A percentile compares a stretch with the other conserved stretches of the same genome.
These are phyloP conservation scores for Nyctibius bracteatus DNA, from an alignment of 2,113 vertebrate genomes.

Conservation along the genomic window DNA sequence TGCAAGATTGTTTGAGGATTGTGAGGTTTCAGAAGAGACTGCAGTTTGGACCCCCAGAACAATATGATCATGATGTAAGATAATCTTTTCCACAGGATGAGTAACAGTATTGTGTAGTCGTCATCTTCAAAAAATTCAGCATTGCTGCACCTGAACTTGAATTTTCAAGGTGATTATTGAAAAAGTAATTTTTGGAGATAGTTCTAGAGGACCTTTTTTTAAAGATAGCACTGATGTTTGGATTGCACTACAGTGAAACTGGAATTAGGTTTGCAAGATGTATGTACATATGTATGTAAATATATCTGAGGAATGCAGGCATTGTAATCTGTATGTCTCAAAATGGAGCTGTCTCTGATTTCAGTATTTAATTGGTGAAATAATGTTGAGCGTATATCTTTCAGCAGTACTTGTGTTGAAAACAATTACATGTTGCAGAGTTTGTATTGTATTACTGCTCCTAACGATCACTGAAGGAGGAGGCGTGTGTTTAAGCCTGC, in stretches of 20 bases:
- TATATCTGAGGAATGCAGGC: neutral
- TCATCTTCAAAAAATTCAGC: neutral
- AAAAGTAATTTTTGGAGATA: neutral
- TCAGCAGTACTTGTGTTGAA: neutral
- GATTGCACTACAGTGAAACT: neutral
- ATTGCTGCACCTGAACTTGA: neutral
- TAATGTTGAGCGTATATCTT: neutral
- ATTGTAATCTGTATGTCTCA: neutral
- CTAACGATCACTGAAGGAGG: neutral
- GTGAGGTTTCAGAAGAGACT: neutral
- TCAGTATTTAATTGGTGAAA: neutral
- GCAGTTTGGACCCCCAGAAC: neutral
- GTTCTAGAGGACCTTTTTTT: neutral
- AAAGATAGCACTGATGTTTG: neutral
- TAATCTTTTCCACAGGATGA: neutral
- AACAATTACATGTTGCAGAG: neutral
- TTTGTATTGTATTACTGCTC: neutral
- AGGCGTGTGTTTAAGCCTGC: neutral
- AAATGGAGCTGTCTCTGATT: neutral
- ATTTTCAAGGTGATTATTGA: neutral
- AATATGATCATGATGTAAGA: neutral
- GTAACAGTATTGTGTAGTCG: neutral
- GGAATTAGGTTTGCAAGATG: neutral
- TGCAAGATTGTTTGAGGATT: neutral
- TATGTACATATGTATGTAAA: neutral